Base-by-base conservation (phyloP, 2,797 vertebrate genomes). In the Myripristis murdjan region DNA sequence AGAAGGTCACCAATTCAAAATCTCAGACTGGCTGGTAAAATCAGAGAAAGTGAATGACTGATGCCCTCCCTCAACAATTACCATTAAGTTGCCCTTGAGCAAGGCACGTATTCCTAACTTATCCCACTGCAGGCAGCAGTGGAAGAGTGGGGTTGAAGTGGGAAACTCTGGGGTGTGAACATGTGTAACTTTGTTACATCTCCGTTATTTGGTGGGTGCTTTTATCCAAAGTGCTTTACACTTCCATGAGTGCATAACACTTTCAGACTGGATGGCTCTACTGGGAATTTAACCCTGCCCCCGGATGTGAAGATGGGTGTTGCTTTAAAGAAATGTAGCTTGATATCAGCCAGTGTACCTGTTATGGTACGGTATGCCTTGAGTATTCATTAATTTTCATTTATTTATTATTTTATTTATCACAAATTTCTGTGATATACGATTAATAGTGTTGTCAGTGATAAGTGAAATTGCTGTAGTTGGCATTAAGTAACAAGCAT, bases 1-100 rank as follows among this genome's bases (percentile, higher is more conserved):
- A 16, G 15, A 33, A 58, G 47, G 73, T 63, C 53, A 55, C 20
- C 39, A 56, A 12, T 49, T 39, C 20, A 53, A 5, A 58, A 52
- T 52, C 4, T 6, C 10, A 2, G 8, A 66, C 31, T 14, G 11
- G 18, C 39, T 44, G 49, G n/a, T 8, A 59, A 70, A 62, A 0
- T 18, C 35, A 5, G 22, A 22, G 5, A 5, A 44, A 20, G 53
- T 52, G 56, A 71, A 72, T 46, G 43, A 59, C 5, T 58, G 63
- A 72, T 52, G 12, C 35, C 35, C 1, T 11, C 20, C 56, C 46
- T 53, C 22, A 26, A 52, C 35, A 44, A 55, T 49, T 49, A 70
- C 6, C 9, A 18, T 64, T n/a, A 41, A 41, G 23, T 39, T 39
- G 20, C n/a, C 43, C 31, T 52, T 71, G 62, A 61, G 49, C 14